Conservation (phyloP, 2,113 vertebrate species). For the Eurypyga helias region DNA sequence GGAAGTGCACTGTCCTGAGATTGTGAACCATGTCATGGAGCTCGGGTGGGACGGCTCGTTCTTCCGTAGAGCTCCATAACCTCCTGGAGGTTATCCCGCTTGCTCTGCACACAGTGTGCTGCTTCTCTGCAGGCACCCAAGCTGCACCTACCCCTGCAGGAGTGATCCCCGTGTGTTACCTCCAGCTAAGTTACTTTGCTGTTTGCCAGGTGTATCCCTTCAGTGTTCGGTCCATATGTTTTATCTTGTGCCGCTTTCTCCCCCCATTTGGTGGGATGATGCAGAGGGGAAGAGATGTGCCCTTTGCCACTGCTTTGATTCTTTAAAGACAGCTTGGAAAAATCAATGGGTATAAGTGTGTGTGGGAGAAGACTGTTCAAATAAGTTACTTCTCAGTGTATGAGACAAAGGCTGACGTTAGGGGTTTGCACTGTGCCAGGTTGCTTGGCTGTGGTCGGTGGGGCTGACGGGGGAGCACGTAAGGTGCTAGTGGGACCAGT, state of each 20-base stretch:
- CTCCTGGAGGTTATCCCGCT: not conserved
- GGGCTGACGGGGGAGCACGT: not conserved
- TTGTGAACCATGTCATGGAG: fast-evolving
- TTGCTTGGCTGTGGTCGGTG: not conserved
- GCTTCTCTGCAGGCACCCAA: not conserved
- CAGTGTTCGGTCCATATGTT: not conserved
- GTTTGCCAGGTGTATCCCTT: not conserved
- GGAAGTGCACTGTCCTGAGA: not conserved
- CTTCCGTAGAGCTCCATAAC: not conserved
- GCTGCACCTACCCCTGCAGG: not conserved
- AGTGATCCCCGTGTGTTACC: not conserved
- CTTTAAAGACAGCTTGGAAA: not conserved
- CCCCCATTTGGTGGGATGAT: fast-evolving
- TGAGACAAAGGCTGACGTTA: fast-evolving
- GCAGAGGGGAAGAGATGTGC: not conserved
- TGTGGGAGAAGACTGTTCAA: not conserved
- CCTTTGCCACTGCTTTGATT: not conserved
- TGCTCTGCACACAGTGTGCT: not conserved
- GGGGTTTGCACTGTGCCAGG: not conserved
- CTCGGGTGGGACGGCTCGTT: not conserved
- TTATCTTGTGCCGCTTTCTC: not conserved
- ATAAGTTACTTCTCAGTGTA: not conserved
- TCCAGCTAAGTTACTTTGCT: not conserved
- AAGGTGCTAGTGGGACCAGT: not conserved
- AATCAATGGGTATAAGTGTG: not conserved